Conservation (phyloP, 2,888 invertebrate species). For the Agrochola lychnidis region DNA sequence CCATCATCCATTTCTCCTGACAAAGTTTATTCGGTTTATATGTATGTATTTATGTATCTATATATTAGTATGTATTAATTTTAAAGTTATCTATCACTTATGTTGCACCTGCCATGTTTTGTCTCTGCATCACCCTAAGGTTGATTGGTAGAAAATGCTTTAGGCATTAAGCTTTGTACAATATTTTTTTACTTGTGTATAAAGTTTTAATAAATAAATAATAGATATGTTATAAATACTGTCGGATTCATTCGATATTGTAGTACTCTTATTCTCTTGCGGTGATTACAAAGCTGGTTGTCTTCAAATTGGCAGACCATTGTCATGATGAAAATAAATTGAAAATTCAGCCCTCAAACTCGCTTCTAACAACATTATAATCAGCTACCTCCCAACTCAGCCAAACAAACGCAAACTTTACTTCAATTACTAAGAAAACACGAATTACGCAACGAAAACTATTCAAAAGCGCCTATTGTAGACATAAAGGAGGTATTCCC, state of each 20-base stretch:
- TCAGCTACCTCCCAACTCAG: constrained; percentile 6
- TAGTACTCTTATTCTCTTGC: not conserved
- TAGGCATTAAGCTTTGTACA: too few relatives aligned
- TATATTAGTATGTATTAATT: too few relatives aligned
- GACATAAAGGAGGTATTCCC: constrained; percentile 62
- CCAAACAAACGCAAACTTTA: constrained; percentile 36
- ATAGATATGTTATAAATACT: not conserved
- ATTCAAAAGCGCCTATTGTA: constrained; percentile 56
- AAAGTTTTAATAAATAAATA: not conserved
- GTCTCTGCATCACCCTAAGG: too few relatives aligned
- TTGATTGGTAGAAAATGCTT: too few relatives aligned
- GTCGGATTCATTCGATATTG: not conserved
- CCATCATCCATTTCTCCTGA: not conserved
- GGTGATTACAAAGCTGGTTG: not conserved
- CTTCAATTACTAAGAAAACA: constrained; percentile 57
- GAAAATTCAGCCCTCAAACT: not conserved
- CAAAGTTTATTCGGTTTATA: too few relatives aligned
- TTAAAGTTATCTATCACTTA: too few relatives aligned
- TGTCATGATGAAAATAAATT: not conserved
- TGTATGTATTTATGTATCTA: too few relatives aligned
- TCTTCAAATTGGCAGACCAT: not conserved
- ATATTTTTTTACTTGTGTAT: too few relatives aligned
- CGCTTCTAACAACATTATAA: constrained; percentile 29
- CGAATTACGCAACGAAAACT: constrained; percentile 64
- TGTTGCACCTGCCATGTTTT: too few relatives aligned